Conservation (phyloP, 2,113 vertebrate genomes). For the Sterrhoptilus dennistouni region DNA sequence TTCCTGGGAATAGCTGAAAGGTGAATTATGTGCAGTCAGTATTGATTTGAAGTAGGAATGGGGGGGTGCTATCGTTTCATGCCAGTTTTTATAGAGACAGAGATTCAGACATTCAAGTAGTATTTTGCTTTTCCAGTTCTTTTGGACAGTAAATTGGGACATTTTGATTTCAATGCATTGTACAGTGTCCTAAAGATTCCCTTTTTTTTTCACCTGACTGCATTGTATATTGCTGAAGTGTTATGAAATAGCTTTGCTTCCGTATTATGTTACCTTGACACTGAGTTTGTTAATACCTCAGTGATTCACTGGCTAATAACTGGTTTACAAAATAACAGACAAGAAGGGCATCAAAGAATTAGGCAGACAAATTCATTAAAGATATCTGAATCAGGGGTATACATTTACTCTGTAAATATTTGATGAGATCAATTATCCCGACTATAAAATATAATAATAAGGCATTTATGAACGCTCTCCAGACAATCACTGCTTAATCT, state of each 20-base stretch:
- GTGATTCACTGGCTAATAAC: not conserved
- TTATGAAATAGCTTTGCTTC: not conserved
- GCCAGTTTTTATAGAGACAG: not conserved
- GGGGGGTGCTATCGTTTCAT: not conserved
- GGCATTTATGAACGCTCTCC: not conserved
- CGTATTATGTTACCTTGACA: not conserved
- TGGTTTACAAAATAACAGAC: not conserved
- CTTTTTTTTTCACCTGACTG: not conserved
- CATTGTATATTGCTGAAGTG: not conserved
- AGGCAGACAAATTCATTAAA: not conserved
- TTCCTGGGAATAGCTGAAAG: not conserved
- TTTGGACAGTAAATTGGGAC: not conserved
- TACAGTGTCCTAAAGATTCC: not conserved
- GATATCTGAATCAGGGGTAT: not conserved
- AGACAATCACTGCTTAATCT: not conserved
- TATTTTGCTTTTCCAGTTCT: not conserved
- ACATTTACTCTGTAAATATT: not conserved
- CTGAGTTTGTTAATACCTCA: not conserved
- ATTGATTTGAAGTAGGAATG: not conserved
- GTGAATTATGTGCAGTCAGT: not conserved
- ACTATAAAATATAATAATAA: not conserved
- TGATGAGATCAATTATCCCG: not conserved
- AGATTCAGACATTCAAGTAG: not conserved
- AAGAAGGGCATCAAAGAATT: not conserved
- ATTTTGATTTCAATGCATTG: not conserved